A percentile compares a stretch with the other conserved stretches of the same genome.
Evolutionary conservation across 2,888 invertebrate genomes (phyloP).

Genomic region (Pristionchus maxplancki): DNA sequence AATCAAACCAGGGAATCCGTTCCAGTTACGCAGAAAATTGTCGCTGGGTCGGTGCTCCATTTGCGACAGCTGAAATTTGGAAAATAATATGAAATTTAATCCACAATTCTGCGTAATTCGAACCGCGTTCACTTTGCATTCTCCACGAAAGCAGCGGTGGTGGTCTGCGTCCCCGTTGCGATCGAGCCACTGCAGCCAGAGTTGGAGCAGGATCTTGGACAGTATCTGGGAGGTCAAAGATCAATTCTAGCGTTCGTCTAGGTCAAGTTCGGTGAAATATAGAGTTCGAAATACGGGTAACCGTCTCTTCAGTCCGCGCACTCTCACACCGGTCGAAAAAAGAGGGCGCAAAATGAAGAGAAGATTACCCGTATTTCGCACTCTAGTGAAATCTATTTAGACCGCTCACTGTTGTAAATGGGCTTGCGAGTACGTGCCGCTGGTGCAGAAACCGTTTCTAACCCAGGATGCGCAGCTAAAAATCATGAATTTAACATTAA

Average conservation of each 20-base stretch:
- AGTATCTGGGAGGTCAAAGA: not conserved
- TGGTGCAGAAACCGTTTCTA: not conserved
- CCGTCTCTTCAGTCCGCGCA: too few species aligned
- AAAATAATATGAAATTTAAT: not conserved
- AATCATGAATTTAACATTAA: not conserved
- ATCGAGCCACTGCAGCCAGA: not conserved
- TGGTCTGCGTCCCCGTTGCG: not conserved
- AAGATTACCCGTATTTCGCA: too few species aligned
- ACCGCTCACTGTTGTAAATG: not conserved
- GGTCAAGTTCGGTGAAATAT: too few species aligned
- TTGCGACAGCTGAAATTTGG: not conserved
- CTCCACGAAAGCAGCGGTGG: not conserved
- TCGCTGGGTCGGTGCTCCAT: not conserved
- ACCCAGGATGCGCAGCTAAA: not conserved
- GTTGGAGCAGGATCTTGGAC: not conserved
- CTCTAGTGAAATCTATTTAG: too few species aligned
- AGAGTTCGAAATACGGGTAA: too few species aligned
- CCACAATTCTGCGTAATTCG: not conserved
- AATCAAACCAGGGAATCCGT: not conserved
- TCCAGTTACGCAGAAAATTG: not conserved
- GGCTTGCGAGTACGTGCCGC: not conserved
- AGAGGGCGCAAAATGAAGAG: too few species aligned
- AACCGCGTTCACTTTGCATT: not conserved
- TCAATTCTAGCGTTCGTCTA: too few species aligned
- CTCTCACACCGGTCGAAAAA: too few species aligned